Conservation (phyloP, 2,888 invertebrate genomes). For the Dioctria linearis region DNA sequence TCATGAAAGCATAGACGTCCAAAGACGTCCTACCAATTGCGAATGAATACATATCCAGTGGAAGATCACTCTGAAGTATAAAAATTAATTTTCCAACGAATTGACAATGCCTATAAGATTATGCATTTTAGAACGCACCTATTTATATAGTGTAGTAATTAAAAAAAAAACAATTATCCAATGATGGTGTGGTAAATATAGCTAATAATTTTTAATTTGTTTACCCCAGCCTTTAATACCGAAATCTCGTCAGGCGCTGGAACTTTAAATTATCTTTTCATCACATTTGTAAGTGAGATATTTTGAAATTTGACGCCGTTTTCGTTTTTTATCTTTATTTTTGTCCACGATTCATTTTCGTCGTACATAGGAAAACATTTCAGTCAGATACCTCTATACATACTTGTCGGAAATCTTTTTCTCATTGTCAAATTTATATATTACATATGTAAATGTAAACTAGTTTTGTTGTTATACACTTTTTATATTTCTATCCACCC, state of each 20-base stretch:
- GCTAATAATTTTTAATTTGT: slow-evolving; percentile 62
- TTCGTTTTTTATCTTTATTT: background rate
- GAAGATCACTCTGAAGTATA: background rate
- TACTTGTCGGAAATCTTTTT: too few species aligned
- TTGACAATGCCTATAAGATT: background rate
- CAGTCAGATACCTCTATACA: background rate
- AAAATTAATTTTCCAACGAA: background rate
- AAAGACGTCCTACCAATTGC: too few species aligned
- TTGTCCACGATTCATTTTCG: slow-evolving; percentile 13
- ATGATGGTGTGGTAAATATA: background rate
- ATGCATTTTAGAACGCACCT: slow-evolving; percentile 34
- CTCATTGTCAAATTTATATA: too few species aligned
- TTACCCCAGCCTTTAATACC: slow-evolving; percentile 68
- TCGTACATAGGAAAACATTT: background rate
- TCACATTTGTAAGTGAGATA: slow-evolving; percentile 71
- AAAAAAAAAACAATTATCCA: slow-evolving; percentile 22
- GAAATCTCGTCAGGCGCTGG: slow-evolving; percentile 37
- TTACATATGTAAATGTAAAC: too few species aligned
- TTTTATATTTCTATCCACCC: background rate
- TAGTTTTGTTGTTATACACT: background rate
- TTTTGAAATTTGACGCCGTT: slow-evolving; percentile 38
- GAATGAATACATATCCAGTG: too few species aligned
- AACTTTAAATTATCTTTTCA: slow-evolving; percentile 65
- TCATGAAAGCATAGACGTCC: too few species aligned
- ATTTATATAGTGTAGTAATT: background rate